Evolutionary conservation across 2,888 invertebrate species (phyloP).

Genomic region (Aphidoletes aphidimyza): DNA sequence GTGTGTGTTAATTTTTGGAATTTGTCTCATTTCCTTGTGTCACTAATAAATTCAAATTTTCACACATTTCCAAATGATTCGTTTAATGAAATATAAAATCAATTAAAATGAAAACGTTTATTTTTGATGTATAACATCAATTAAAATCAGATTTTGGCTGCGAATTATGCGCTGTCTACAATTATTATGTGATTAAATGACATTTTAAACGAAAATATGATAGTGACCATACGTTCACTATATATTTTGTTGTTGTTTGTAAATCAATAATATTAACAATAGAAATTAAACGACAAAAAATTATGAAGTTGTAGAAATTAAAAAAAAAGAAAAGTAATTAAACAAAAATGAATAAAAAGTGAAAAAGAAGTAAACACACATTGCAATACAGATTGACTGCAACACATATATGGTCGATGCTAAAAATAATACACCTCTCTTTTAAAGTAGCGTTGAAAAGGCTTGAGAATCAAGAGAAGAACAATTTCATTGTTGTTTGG

Average conservation of each 20-base stretch:
- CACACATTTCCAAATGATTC: neutral
- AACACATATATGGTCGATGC: neutral
- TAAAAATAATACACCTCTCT: neutral
- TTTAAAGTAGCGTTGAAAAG: neutral
- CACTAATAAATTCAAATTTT: neutral
- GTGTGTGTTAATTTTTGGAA: neutral
- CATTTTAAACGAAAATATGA: neutral
- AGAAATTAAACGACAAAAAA: neutral
- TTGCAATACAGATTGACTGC: neutral
- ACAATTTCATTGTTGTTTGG: neutral
- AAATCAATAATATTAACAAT: neutral
- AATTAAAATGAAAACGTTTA: neutral
- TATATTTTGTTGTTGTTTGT: too few species aligned
- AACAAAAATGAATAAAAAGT: neutral
- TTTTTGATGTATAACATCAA: constrained; percentile 43
- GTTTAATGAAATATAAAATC: neutral
- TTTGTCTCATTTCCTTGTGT: neutral
- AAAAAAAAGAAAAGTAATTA: neutral
- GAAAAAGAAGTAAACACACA: neutral
- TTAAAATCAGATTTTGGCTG: neutral
- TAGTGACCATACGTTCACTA: neutral
- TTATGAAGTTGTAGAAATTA: neutral
- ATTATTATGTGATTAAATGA: neutral
- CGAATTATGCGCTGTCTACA: neutral
- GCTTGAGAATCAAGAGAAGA: neutral